A percentile compares a stretch with the other conserved stretches of the same genome.
phyloP scores from a whole-genome alignment of 2,888 invertebrate genomes.

The Cerceris ruficornis region DNA sequence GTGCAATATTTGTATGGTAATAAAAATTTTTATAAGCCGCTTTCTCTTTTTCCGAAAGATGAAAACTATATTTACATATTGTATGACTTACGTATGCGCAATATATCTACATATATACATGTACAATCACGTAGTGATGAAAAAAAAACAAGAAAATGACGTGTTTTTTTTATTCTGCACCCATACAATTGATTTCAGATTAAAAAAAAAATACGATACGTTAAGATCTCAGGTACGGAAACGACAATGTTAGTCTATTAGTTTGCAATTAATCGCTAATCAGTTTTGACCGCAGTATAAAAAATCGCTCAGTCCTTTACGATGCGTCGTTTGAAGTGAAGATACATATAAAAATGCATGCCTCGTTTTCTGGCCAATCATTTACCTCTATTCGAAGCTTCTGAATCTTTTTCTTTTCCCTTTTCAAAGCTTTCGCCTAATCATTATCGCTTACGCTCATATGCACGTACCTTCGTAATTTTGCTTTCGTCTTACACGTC shows the following conservation, averaged over 20 bases:
- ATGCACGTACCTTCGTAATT: not conserved
- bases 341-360: constrained; percentile 60
- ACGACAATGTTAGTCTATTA: constrained; percentile 42
- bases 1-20: constrained; percentile 77
- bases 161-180: constrained; percentile 60
- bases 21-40: constrained; percentile 65
- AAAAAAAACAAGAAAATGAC: constrained; percentile 19
- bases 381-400: constrained; percentile 17
- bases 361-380: constrained; percentile 5
- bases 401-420: not conserved
- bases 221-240: constrained; percentile 62
- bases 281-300: constrained; percentile 18
- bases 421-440: not conserved
- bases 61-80: constrained; percentile 69
- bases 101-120: constrained; percentile 63
- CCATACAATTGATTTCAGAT: constrained; percentile 61
- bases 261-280: constrained; percentile 44
- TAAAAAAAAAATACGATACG: constrained; percentile 35
- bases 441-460: not conserved
- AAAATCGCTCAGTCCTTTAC: constrained; percentile 8
- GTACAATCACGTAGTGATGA: constrained; percentile 53
- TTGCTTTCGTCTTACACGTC: not conserved
- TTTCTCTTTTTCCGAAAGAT: constrained; percentile 59
- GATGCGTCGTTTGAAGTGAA: constrained; percentile 54
- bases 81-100: constrained; percentile 68